Evolutionary conservation across 2,797 vertebrate species (phyloP).

Genomic region (Mycteria americana): DNA sequence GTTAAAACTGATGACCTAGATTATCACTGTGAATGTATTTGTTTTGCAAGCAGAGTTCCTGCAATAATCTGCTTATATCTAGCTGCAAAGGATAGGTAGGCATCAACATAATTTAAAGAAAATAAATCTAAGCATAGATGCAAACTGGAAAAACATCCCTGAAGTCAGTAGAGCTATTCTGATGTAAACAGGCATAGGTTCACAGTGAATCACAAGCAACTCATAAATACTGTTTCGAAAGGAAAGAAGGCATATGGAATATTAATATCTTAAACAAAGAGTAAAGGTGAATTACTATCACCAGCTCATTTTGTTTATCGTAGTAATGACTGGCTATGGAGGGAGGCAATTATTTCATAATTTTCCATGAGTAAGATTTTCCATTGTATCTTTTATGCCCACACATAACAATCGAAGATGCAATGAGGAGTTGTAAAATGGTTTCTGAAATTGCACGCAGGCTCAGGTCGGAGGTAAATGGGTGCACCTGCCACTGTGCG

Average conservation of each 20-base stretch:
- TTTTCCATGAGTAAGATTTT: slow-evolving; percentile 24
- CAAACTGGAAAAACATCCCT: neutral
- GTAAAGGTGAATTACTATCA: slow-evolving; percentile 28
- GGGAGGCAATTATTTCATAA: neutral
- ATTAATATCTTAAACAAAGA: neutral
- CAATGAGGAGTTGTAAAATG: neutral
- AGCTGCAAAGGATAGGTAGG: neutral
- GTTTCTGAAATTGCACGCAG: neutral
- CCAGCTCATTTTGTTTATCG: neutral
- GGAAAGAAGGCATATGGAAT: neutral
- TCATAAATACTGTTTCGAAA: neutral
- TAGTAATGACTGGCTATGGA: neutral
- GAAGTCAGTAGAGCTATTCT: neutral
- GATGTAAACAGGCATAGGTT: neutral
- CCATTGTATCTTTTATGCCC: neutral
- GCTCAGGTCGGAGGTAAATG: neutral
- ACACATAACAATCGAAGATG: neutral
- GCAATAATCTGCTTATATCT: slow-evolving; percentile 21
- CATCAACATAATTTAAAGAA: neutral
- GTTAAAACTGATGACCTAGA: slow-evolving; percentile 41
- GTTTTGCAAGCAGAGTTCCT: neutral
- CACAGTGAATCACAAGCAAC: neutral
- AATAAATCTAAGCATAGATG: neutral
- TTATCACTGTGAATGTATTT: slow-evolving; percentile 18
- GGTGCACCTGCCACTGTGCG: fast-evolving